These are phyloP conservation scores for Andrena haemorrhoa DNA, from an alignment of 2,888 invertebrate species.

Conservation along the genomic window DNA sequence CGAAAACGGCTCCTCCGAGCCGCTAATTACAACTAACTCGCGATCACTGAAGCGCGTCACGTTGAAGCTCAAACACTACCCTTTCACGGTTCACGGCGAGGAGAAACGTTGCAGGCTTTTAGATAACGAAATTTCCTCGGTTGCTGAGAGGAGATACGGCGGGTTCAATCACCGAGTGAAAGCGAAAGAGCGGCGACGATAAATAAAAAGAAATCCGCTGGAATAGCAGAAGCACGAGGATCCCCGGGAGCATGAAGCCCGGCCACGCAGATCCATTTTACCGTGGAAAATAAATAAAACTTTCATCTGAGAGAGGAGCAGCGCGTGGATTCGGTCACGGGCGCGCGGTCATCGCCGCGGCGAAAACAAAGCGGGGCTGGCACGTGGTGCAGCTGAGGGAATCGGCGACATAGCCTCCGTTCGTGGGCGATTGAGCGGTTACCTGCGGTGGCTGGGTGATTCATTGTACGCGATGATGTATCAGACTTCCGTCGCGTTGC, in stretches of 20 bases:
- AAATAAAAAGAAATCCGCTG: conserved; percentile 9
- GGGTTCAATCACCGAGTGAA: conserved; percentile 23
- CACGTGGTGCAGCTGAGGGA: conserved; percentile 15
- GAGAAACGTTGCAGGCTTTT: not conserved
- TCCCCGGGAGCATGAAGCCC: too few relatives aligned
- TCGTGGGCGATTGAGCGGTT: conserved; percentile 6
- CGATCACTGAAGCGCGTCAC: not conserved
- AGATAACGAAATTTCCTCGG: conserved; percentile 7
- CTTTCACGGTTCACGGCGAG: not conserved
- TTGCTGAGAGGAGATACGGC: not conserved
- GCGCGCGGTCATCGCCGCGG: not conserved
- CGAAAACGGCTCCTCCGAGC: conserved; percentile 21
- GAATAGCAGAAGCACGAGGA: not conserved
- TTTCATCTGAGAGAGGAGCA: not conserved
- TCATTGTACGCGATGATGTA: conserved; percentile 44
- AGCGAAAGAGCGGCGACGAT: conserved; percentile 9
- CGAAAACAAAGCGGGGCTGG: conserved; percentile 4
- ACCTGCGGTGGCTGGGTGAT: conserved; percentile 52
- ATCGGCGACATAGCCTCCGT: conserved; percentile 47
- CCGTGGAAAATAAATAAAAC: not conserved
- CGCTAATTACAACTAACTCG: conserved; percentile 44
- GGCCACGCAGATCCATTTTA: not conserved
- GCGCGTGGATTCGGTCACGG: conserved; percentile 11
- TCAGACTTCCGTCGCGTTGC: conserved; percentile 11
- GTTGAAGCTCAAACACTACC: not conserved